Percentiles rank a stretch among this genome's conserved stretches.
Evolutionary conservation across 1,140 invertebrate genomes (phyloP).

Genomic region (Scylla paramamosain): DNA sequence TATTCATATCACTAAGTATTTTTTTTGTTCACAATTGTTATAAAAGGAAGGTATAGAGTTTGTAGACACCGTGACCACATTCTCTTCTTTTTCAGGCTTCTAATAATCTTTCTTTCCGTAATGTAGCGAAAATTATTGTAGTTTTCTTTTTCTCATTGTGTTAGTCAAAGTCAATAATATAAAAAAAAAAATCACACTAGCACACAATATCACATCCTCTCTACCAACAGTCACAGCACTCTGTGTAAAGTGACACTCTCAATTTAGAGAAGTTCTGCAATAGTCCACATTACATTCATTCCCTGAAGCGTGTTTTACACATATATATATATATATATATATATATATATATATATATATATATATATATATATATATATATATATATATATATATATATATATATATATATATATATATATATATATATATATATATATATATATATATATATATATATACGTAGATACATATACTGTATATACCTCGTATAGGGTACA

Average conservation of each 20-base stretch:
- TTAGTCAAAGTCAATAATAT: neutral
- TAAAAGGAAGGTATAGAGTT: too few species aligned
- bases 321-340: neutral
- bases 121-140: too few species aligned
- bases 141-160: neutral
- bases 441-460: slow-evolving; percentile 32
- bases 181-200: neutral
- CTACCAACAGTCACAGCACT: too few species aligned
- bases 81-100: too few species aligned
- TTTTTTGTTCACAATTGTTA: too few species aligned
- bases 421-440: slow-evolving; percentile 3
- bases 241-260: too few species aligned
- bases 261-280: too few species aligned
- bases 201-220: neutral
- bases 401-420: slow-evolving; percentile 30
- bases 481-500: neutral
- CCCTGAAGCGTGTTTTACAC: neutral
- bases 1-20: too few species aligned
- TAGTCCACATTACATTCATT: too few species aligned
- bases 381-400: neutral
- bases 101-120: too few species aligned
- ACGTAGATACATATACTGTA: neutral
- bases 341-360: neutral
- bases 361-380: neutral
- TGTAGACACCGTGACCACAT: too few species aligned